Evolutionary conservation across 2,797 vertebrate genomes (phyloP), one percentile per base, ranked within the genome.

Genomic region (Harpagifer antarcticus): DNA sequence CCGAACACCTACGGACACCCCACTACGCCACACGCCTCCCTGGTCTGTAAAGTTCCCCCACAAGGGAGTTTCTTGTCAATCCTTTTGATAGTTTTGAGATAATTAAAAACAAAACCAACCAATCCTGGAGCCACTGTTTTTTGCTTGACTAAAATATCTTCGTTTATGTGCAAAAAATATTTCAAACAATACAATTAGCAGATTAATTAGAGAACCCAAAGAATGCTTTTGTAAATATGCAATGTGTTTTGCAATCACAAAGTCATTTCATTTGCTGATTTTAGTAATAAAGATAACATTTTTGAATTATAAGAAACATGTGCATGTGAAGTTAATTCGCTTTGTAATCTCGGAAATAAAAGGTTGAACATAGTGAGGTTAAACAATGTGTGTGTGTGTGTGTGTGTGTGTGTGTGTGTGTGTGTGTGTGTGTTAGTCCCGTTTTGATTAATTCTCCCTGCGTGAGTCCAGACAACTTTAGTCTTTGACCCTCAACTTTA

Each of bases 401-500:
- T 37, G 33, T 37, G 33, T 37, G 33, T 37, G 33, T 37, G 33
- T 37, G 33, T 37, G 33, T 37, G 33, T 37, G 33, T 37, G 33
- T 37, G 33, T 37, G 33, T 37, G 33, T 37, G 33, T 33, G 55
- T 50, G 52, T 75, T 44, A 44, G 68, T 73, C 74, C 76, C 20
- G 4, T 68, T 72, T 33, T 55, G 59, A 76, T 73, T 43, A 58
- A 77, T 68, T 68, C 65, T 74, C 56, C 27, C 53, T 50, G n/a
- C 5, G 9, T 54, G 56, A 79, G 64, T 72, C 33, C 59, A 80
- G 70, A 83, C 72, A 73, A 71, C 68, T 78, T 86, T 50, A 68
- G 50, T 82, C 68, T 85, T 63, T 84, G 80, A 89, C 86, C 83
- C 88, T 85, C 73, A 86, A 40, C 71, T 88, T 64, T 47, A 23